A percentile compares a stretch with the other conserved stretches of the same genome.
Conservation (phyloP, 2,113 vertebrate genomes). For the Rissa tridactyla region DNA sequence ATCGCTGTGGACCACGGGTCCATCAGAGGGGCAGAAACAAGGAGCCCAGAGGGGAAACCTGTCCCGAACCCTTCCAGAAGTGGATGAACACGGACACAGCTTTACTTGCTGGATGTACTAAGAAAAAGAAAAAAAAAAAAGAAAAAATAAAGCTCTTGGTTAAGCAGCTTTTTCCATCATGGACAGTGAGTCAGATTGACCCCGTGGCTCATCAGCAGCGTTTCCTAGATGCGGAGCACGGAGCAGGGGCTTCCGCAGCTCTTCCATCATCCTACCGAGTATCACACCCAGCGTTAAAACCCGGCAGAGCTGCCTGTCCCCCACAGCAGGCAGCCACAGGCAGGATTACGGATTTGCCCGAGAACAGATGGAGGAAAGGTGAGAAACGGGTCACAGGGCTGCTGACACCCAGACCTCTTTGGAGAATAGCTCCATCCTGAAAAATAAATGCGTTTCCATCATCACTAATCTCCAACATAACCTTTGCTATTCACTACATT, state of each 20-base stretch:
- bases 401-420: not conserved
- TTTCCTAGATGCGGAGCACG: not conserved
- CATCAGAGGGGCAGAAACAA: not conserved
- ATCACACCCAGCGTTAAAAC: not conserved
- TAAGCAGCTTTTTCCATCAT: not conserved
- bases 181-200: not conserved
- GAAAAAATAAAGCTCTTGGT: not conserved
- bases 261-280: not conserved
- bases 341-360: not conserved
- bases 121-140: not conserved
- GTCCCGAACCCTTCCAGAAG: not conserved
- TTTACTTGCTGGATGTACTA: not conserved
- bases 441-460: not conserved
- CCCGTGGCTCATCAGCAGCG: rapidly evolving
- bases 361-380: not conserved
- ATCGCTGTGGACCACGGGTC: not conserved
- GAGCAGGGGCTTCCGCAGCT: not conserved
- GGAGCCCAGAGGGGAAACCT: not conserved
- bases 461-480: not conserved
- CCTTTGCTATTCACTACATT: not conserved
- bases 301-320: not conserved
- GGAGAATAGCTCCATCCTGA: not conserved
- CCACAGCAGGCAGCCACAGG: not conserved
- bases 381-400: not conserved
- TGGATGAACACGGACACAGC: not conserved